A percentile compares a stretch with the other conserved stretches of the same genome.
Evolutionary conservation across 2,797 vertebrate genomes (phyloP).

Genomic region (Spatula clypeata): DNA sequence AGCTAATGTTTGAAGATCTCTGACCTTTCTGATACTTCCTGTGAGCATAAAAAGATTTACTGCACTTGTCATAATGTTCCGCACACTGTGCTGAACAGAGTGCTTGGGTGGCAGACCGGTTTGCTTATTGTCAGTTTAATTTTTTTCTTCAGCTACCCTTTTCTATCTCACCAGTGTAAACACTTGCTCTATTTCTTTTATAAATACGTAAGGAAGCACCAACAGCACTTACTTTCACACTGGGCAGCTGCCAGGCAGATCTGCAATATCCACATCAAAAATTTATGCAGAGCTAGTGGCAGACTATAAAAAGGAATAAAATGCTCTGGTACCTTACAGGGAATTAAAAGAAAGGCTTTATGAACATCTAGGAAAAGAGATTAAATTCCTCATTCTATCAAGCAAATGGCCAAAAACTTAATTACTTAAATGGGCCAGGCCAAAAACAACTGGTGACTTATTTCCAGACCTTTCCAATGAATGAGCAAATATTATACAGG

Average conservation of each 20-base stretch:
- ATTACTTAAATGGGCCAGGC: not conserved
- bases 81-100: not conserved
- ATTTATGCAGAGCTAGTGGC: not conserved
- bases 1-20: not conserved
- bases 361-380: conserved; percentile 5
- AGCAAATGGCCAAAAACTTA: not conserved
- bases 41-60: not conserved
- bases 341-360: not conserved
- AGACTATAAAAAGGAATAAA: conserved; percentile 40
- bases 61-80: not conserved
- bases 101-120: not conserved
- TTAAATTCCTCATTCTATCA: not conserved
- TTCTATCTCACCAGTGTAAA: conserved; percentile 4
- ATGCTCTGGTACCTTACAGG: not conserved
- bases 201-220: not conserved
- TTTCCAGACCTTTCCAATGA: not conserved
- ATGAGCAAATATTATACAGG: not conserved
- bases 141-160: not conserved
- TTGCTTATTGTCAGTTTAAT: not conserved
- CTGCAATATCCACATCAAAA: not conserved
- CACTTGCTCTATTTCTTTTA: not conserved
- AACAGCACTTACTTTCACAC: not conserved
- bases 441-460: not conserved
- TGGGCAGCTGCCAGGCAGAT: not conserved
- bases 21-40: not conserved